Percentiles rank a stretch among this genome's conserved stretches.
Conservation (phyloP, 2,888 invertebrate genomes). For the Aethes cnicana region DNA sequence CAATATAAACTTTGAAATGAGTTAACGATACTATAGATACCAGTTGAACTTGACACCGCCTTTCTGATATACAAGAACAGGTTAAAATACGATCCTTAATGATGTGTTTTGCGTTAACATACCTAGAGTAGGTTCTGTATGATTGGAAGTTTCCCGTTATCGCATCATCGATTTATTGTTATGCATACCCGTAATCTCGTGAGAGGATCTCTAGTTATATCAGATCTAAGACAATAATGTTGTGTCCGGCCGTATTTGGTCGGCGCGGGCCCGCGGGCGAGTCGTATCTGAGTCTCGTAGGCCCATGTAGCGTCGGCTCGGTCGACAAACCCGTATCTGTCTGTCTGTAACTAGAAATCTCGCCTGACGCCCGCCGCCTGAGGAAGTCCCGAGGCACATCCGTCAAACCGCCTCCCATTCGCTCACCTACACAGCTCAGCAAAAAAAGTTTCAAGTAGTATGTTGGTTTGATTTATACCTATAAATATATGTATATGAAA, state of each 20-base stretch:
- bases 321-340: constrained; percentile 56
- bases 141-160: too few species aligned
- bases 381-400: constrained; percentile 52
- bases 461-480: too few species aligned
- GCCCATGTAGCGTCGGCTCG: constrained; percentile 41
- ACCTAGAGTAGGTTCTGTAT: too few species aligned
- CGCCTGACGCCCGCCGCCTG: constrained; percentile 39
- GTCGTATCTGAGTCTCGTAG: constrained; percentile 31
- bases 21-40: too few species aligned
- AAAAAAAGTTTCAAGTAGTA: neutral
- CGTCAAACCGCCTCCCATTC: constrained; percentile 31
- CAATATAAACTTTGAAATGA: too few species aligned
- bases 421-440: neutral
- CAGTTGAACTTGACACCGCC: too few species aligned
- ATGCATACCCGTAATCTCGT: neutral
- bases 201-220: constrained; percentile 34
- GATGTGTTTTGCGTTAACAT: too few species aligned
- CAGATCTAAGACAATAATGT: constrained; percentile 10
- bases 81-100: too few species aligned
- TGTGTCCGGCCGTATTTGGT: constrained; percentile 19
- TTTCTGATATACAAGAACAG: too few species aligned
- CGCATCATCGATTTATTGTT: neutral
- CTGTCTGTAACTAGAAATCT: constrained; percentile 52
- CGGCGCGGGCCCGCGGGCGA: neutral
- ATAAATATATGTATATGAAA: too few species aligned